Conservation (phyloP, 30 jellyfish, hydroid and myxozoan species). For the Chironex yamaguchii region DNA sequence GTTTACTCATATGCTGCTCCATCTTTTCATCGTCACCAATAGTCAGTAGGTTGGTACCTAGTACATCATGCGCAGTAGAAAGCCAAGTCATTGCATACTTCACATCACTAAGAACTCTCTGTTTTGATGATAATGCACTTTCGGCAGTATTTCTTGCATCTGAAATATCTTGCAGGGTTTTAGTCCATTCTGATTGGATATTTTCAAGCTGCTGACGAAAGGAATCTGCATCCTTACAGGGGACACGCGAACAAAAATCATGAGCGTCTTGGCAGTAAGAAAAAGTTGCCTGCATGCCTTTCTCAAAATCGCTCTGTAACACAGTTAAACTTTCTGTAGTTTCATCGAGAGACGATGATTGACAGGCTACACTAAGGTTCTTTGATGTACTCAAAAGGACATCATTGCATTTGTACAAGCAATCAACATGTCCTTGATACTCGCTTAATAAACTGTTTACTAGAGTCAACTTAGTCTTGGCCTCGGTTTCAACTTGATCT, state of each 20-base stretch:
- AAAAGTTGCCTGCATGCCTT: not conserved
- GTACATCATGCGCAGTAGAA: not conserved
- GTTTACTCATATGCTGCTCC: conserved; percentile 42
- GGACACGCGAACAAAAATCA: not conserved
- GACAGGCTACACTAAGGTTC: not conserved
- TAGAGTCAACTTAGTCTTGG: not conserved
- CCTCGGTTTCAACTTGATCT: not conserved
- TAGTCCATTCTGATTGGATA: not conserved
- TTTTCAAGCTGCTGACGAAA: too few species aligned
- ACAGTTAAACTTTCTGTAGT: not conserved
- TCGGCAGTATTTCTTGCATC: not conserved
- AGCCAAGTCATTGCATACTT: not conserved
- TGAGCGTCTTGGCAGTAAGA: not conserved
- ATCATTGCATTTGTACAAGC: too few species aligned
- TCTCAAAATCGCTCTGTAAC: not conserved
- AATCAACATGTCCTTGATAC: not conserved
- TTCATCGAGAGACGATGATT: not conserved
- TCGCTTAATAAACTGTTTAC: not conserved
- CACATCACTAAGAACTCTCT: not conserved
- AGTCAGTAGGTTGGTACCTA: not conserved
- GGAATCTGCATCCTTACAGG: too few species aligned
- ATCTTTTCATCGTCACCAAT: not conserved
- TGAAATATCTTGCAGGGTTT: not conserved
- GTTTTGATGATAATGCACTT: too few species aligned
- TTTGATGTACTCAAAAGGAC: not conserved